Conservation (phyloP, 1,140 invertebrate species). For the roundworm (Caenorhabditis elegans) region WBcel235 BX284606.5:9662501-9663000, state of each 20-base stretch:
- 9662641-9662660: neutral
- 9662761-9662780: no score
- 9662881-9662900: no score
- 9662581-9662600: neutral
- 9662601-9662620: neutral
- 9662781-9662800: neutral
- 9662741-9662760: neutral
- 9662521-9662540: constrained; percentile 17
- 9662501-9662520: neutral
- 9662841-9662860: no score
- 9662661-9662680: neutral
- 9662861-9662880: no score
- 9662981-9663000: no score
- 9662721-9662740: neutral
- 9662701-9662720: constrained; percentile 12
- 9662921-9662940: no score
- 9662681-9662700: constrained; percentile 1
- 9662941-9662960: no score
- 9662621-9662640: constrained; percentile 23
- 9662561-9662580: neutral
- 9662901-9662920: no score
- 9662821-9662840: no score
- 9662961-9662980: no score
- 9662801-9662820: no score
- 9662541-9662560: constrained; percentile 23